Base-by-base conservation (phyloP, 30 jellyfish, hydroid and myxozoan species). In the Nemopilema nomurai region DNA sequence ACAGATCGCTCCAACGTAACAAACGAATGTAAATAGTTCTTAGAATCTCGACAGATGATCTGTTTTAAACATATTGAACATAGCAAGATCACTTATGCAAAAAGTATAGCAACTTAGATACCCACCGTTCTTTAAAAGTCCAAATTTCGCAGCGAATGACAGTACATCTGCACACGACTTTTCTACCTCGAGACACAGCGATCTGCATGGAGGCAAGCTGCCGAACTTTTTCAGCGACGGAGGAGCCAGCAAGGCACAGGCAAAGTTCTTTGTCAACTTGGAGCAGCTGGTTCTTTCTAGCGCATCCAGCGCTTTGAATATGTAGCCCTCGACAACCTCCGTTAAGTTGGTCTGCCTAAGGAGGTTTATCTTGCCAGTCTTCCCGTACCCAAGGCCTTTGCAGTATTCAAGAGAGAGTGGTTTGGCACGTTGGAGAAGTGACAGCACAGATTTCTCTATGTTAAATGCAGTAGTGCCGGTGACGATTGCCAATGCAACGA, bases 151-250 rank as follows among this genome's bases (percentile, higher is more conserved):
- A 3, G 57, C 57, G 13, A 41, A 41, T 41, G 6, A 6, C 57
- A 41, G 57, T 6, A 41, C 57, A 6, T 41, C 57, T 41, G 57
- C 57, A 64, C 74, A 64, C 6, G 74, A 64, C 7, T 64, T 64
- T 21, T 25, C 16, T 1, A 64, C 74, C 4, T 6, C 18, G 7
- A 3, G 74, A 64, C 74, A 64, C 74, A 64, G 74, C 18, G 74
- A 64, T 64, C 31, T 64, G 74, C 74, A 64, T 64, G 74, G 74
- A 64, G 74, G 74, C 18, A 64, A 25, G 8, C 30, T 20, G 28
- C 74, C 74, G 18, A 64, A 64, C 74, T 21, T 64, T 6, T 64
- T 6, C 74, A 64, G 74, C 28, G 8, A 17, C 7, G 31, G 30
- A 20, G 74, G 74, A 17, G 74, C 74, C 28, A 20, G 31, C 7